Conservation (phyloP, 2,888 invertebrate genomes). For the Ichneumon xanthorius region DNA sequence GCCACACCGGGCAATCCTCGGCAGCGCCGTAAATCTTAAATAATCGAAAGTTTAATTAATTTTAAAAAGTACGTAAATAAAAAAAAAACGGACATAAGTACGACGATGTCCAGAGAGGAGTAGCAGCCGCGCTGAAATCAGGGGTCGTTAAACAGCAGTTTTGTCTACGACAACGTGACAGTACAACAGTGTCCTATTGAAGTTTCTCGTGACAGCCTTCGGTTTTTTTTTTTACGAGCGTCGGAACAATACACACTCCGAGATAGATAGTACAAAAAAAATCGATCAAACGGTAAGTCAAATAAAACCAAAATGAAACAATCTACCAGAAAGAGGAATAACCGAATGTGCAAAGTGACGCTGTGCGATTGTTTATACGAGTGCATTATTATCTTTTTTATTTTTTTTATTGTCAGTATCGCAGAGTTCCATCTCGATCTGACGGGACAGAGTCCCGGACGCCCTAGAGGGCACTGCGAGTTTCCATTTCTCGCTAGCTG, state of each 20-base stretch:
- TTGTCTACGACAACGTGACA: slow-evolving; percentile 1
- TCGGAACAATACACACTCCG: neutral
- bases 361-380: slow-evolving; percentile 42
- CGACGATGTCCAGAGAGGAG: slow-evolving; percentile 78
- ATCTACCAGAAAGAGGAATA: slow-evolving; percentile 7
- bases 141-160: slow-evolving; percentile 44
- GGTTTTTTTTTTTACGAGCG: neutral
- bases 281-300: slow-evolving; percentile 61
- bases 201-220: slow-evolving; percentile 13
- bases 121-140: slow-evolving; percentile 67
- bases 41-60: slow-evolving; percentile 13
- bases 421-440: neutral
- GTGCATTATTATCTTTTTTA: slow-evolving; percentile 3
- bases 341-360: slow-evolving; percentile 36
- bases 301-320: slow-evolving; percentile 22
- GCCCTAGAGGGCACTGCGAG: neutral
- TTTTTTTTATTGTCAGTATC: neutral
- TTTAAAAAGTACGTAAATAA: neutral
- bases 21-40: neutral
- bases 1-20: slow-evolving; percentile 31
- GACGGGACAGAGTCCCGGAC: neutral
- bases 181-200: slow-evolving; percentile 43
- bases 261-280: neutral
- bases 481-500: neutral
- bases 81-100: slow-evolving; percentile 15